Conservation (phyloP, 2,797 vertebrate genomes). For the Intellagama lesueurii region DNA sequence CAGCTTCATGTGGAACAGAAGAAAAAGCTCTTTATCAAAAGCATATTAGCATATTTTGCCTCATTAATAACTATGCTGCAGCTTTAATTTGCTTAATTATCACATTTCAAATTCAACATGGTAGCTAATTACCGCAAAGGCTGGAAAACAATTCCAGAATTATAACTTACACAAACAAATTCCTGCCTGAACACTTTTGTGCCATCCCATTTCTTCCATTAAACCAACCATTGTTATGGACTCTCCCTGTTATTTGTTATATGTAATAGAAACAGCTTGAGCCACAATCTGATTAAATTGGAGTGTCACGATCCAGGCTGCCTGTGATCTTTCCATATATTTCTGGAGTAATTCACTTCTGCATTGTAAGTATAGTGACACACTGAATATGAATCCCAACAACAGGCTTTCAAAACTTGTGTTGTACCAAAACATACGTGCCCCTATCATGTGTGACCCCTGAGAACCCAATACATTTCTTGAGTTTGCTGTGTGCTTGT, state of each 20-base stretch:
- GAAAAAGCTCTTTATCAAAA: constrained; percentile 80
- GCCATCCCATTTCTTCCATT: constrained; percentile 41
- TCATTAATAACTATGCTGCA: constrained; percentile 84
- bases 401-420: not conserved
- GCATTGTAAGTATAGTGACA: not conserved
- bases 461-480: not conserved
- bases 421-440: no score
- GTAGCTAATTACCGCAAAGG: constrained; percentile 81
- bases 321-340: not conserved
- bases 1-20: constrained; percentile 77
- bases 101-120: constrained; percentile 82
- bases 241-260: not conserved
- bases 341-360: not conserved
- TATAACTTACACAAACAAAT: constrained; percentile 64
- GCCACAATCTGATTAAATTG: constrained; percentile 6
- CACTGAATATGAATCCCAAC: not conserved
- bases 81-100: constrained; percentile 87
- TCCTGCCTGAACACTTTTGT: constrained; percentile 44
- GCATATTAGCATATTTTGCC: constrained; percentile 85
- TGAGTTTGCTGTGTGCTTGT: not conserved
- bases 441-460: no score
- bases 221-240: constrained; percentile 50
- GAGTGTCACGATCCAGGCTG: not conserved
- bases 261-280: constrained; percentile 28
- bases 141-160: constrained; percentile 67